Conservation (phyloP, 2,797 vertebrate species). For the Sus cebifrons region DNA sequence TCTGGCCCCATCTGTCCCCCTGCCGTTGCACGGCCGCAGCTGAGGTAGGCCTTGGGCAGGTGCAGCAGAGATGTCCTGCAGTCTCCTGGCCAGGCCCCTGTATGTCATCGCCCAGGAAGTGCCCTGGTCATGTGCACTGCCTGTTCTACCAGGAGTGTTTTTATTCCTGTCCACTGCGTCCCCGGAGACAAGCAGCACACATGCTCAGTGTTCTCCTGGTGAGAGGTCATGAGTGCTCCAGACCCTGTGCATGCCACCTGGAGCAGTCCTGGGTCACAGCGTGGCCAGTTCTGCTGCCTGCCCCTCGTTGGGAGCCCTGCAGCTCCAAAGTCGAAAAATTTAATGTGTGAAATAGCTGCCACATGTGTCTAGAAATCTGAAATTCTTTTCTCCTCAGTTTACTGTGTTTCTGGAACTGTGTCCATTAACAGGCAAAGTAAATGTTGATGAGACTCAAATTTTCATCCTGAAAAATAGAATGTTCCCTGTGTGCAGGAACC, state of each 20-base stretch:
- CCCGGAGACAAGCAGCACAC: neutral
- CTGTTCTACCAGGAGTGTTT: neutral
- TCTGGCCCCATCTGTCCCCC: neutral
- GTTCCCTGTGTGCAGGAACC: conserved; percentile 60
- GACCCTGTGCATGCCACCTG: neutral
- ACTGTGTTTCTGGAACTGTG: conserved; percentile 26
- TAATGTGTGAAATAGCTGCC: neutral
- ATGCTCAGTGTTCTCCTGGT: neutral
- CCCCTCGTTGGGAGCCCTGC: too few relatives aligned
- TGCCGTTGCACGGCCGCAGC: neutral
- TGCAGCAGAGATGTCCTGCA: neutral
- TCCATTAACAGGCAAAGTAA: conserved; percentile 30
- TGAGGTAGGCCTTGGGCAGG: conserved; percentile 6
- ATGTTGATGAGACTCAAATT: conserved; percentile 61
- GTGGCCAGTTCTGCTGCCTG: neutral
- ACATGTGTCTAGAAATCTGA: neutral
- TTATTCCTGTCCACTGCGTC: neutral
- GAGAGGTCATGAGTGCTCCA: neutral
- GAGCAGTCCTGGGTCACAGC: neutral
- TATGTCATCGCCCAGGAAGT: neutral
- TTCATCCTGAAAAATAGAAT: conserved; percentile 59
- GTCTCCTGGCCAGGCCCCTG: too few relatives aligned
- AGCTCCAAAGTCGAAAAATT: conserved; percentile 13
- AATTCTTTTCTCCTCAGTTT: neutral
- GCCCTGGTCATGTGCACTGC: neutral